phyloP scores from a whole-genome alignment of 2,888 invertebrate species.

The Phalera bucephala region DNA sequence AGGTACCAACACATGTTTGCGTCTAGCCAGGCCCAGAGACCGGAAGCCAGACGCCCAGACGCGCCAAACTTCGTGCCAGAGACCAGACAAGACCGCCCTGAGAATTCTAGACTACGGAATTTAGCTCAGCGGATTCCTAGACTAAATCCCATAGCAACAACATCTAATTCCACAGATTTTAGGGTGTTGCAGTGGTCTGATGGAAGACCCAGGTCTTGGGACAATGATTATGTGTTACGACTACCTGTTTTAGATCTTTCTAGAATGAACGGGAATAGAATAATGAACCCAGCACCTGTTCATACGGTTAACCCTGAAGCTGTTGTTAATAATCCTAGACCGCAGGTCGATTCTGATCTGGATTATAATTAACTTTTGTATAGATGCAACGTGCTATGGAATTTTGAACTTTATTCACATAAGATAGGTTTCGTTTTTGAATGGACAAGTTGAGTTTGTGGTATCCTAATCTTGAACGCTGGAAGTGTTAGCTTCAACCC shows the following conservation, averaged over 20 bases:
- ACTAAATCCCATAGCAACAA: constrained; percentile 46
- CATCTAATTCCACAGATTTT: constrained; percentile 40
- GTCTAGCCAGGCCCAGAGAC: constrained; percentile 37
- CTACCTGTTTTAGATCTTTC: constrained; percentile 59
- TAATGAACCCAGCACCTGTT: constrained; percentile 29
- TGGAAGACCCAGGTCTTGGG: constrained; percentile 45
- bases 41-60: constrained; percentile 39
- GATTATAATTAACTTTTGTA: constrained; percentile 41
- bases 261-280: constrained; percentile 41
- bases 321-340: constrained; percentile 38
- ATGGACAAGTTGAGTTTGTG: too few species aligned
- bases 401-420: too few species aligned
- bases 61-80: constrained; percentile 50
- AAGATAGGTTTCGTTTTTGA: too few species aligned
- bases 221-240: constrained; percentile 58
- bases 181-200: constrained; percentile 62
- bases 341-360: constrained; percentile 41
- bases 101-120: constrained; percentile 53
- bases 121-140: constrained; percentile 64
- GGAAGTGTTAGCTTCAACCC: too few species aligned
- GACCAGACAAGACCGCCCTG: constrained; percentile 39
- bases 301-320: constrained; percentile 42
- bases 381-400: too few species aligned
- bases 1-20: constrained; percentile 74
- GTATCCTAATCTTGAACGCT: too few species aligned